Evolutionary conservation across 92 coral and sea anemone genomes (phyloP).

Genomic region (Porites cylindrica): DNA sequence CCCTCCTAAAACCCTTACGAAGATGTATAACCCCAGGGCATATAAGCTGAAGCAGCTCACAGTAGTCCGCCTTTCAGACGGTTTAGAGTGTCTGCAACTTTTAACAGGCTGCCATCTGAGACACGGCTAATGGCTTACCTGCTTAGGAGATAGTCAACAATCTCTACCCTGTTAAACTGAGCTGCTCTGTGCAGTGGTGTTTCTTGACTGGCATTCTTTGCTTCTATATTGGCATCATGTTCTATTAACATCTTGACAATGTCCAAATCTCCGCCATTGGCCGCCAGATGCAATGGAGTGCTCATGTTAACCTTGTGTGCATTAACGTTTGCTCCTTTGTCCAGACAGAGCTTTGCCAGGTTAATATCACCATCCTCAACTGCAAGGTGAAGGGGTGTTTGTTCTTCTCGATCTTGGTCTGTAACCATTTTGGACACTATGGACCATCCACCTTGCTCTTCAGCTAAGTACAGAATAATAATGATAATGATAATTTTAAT

Average conservation of each 20-base stretch:
- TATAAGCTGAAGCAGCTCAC: no score
- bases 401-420: no score
- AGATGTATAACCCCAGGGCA: no score
- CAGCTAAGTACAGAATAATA: constrained; percentile 19
- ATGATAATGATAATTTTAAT: no score
- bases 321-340: no score
- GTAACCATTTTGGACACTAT: constrained; percentile 94
- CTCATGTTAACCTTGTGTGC: constrained; percentile 90
- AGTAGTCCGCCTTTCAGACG: neutral
- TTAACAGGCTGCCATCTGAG: no score
- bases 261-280: constrained; percentile 91
- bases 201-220: constrained; percentile 90
- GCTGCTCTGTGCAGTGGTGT: constrained; percentile 97
- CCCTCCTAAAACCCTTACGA: no score
- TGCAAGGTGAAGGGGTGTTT: no score
- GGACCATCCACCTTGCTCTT: constrained; percentile 88
- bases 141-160: constrained; percentile 70
- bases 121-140: no score
- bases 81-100: neutral
- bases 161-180: constrained; percentile 88
- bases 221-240: constrained; percentile 95
- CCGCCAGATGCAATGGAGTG: constrained; percentile 94
- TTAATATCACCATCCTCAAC: no score
- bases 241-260: constrained; percentile 88
- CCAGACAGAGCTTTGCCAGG: no score